Evolutionary conservation across 35 echinoderm and acorn worm species (phyloP), one percentile per base, ranked within the genome.

Genomic region (Hemicentrotus pulcherrimus): DNA sequence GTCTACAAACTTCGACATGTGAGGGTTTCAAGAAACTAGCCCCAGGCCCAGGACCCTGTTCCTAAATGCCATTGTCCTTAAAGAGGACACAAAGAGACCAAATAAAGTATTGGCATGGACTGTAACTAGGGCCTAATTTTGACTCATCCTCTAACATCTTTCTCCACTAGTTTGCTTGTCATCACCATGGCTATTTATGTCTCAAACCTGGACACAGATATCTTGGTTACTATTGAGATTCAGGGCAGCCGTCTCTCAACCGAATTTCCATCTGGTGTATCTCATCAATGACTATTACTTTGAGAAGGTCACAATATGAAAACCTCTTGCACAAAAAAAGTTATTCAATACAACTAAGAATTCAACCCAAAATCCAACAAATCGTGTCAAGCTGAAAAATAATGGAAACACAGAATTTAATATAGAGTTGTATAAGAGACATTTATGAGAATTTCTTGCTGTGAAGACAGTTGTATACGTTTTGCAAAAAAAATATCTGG

Each of bases 101-200:
- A 78, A 78, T 78, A 5, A 78, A n/a, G 65, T 78, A 22, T 78
- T 78, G 50, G 50, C 50, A 11, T 10, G 50, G 50, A 55, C 50
- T 55, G 35, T 41, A 55, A 9, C 50, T 15, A n/a, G 65, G 65
- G 65, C 65, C 52, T 28, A n/a, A 78, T 28, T 78, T 78, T 78
- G 65, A 78, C 65, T 78, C 65, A 78, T n/a, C 19, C 22, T 78
- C 28, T 59, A 78, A 2, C 65, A 3, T 78, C 65, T n/a, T 78
- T 78, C 65, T 78, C 65, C 65, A 78, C 4, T 78, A 7, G 65
- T 78, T n/a, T 28, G 3, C 65, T 28, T 78, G 65, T 78, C 65
- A 78, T 78, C 65, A 78, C 65, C 22, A 78, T n/a, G 65, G 65
- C 65, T 78, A 78, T 78, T 78, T 78, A 78, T 78, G 65, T 78